Conservation (phyloP, 2,888 invertebrate genomes). For the Augiades crinisus region DNA sequence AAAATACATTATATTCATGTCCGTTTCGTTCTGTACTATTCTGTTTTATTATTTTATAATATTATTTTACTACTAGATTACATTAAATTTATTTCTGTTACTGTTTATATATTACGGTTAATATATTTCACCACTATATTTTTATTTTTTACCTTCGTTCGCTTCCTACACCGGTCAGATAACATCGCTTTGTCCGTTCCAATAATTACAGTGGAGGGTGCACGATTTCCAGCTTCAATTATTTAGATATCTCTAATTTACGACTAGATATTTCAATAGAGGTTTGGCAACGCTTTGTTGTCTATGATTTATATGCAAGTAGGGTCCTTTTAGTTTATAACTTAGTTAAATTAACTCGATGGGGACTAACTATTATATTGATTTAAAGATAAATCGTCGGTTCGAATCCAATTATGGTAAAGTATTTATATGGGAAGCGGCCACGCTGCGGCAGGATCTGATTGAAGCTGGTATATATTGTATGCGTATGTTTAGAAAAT, state of each 20-base stretch:
- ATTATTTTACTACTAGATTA: no score
- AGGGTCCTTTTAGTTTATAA: conserved; percentile 1
- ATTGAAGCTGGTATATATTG: no score
- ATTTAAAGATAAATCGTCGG: neutral
- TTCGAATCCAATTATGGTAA: no score
- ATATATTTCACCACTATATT: no score
- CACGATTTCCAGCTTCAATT: neutral
- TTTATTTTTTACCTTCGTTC: neutral
- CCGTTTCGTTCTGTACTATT: no score
- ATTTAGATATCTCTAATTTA: conserved; percentile 7
- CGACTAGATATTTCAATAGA: conserved; percentile 10
- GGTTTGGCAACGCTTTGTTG: neutral
- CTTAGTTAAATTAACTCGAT: conserved; percentile 8
- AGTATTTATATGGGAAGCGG: no score
- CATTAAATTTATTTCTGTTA: no score
- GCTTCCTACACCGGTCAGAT: neutral
- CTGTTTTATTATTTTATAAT: no score
- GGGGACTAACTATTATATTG: neutral
- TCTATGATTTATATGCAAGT: neutral
- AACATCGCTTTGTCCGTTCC: neutral
- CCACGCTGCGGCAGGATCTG: no score
- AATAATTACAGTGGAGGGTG: neutral
- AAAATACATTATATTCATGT: no score
- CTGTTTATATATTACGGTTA: no score
- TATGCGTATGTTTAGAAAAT: no score